A percentile compares a stretch with the other conserved stretches of the same genome.
Conservation (phyloP, 2,113 vertebrate species). For the Himantopus leucocephalus region DNA sequence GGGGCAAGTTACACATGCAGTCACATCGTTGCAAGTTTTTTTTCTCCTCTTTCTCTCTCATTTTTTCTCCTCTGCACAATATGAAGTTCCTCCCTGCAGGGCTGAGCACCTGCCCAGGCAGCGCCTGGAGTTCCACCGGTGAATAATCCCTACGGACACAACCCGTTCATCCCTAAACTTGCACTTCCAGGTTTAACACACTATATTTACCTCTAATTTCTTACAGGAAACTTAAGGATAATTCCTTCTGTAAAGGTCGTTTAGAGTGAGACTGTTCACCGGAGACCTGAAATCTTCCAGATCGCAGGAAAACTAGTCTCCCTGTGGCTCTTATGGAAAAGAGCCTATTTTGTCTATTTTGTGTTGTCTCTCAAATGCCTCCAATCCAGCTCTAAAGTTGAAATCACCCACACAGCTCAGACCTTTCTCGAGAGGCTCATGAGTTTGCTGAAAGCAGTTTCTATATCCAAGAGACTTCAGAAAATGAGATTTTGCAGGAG, state of each 20-base stretch:
- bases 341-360: background rate
- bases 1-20: background rate
- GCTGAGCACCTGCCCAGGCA: background rate
- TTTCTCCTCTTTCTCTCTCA: background rate
- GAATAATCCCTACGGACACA: background rate
- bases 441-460: background rate
- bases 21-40: background rate
- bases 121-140: accelerated
- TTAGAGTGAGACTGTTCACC: background rate
- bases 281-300: background rate
- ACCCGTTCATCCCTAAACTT: background rate
- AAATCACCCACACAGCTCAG: background rate
- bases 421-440: background rate
- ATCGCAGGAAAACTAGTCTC: background rate
- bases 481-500: background rate
- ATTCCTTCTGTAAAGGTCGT: background rate
- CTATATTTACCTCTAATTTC: background rate
- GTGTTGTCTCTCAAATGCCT: background rate
- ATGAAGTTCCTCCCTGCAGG: background rate
- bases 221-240: background rate
- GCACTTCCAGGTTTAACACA: background rate
- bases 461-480: background rate
- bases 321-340: background rate
- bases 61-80: background rate
- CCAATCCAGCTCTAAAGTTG: background rate